Evolutionary conservation across 2,888 invertebrate species (phyloP), one percentile per base, ranked within the genome.

Genomic region (Polymixis lichenea): DNA sequence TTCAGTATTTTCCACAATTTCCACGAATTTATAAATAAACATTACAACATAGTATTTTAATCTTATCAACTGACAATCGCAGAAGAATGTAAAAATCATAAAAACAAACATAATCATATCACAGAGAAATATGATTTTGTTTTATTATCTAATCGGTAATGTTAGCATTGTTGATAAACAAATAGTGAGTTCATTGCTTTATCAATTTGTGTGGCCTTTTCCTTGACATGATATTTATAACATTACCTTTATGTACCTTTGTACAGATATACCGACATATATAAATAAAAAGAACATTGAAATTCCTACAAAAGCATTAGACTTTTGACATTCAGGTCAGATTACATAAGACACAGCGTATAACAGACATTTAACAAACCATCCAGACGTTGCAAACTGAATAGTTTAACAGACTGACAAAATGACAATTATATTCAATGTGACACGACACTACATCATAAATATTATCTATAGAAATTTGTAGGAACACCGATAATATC

Each of bases 161-260:
- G 43, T 74, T 43, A n/a, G 58, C 58, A 56, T 70, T 78, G 80
- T 78, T 88, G 85, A 85, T 81, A 88, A 85, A 81, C 64, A 87
- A 86, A 82, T 80, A 78, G 58, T 61, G 79, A 81, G 85, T 89
- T 88, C 85, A 79, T 85, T 83, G 81, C 77, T 74, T 87, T 83
- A 84, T 83, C 81, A 81, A 83, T 83, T 75, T 32, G 62, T 69
- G 67, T 75, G 61, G 77, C 85, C 87, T 83, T 86, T 75, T 67
- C 82, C 77, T 88, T 84, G 76, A 78, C 72, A 73, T 73, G 25
- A n/a, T 46, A 46, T 46, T 46, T 46, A 46, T n/a, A 51, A 46
- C 43, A 51, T 60, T 69, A 68, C 74, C 84, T 73, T 67, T 65
- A 53, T 32, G 46, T 51, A 53, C 46, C 25, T 58, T 53, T 66